Conservation (phyloP, 2,113 vertebrate species). For the Corythornis madagascariensis region DNA sequence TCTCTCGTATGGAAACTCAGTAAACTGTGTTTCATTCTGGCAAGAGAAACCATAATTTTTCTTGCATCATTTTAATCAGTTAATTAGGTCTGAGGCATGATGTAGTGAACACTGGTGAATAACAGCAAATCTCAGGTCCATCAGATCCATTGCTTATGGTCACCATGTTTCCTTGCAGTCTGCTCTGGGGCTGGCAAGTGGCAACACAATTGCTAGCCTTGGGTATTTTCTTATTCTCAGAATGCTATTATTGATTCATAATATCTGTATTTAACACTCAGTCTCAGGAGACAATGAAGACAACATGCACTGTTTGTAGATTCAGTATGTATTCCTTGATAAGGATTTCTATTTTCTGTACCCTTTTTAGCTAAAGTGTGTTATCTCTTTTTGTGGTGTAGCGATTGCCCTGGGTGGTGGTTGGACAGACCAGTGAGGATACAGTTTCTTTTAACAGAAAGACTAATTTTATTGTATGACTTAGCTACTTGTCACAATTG, state of each 20-base stretch:
- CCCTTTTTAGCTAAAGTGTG: background rate
- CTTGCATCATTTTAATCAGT: background rate
- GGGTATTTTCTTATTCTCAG: background rate
- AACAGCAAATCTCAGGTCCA: background rate
- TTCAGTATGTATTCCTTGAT: background rate
- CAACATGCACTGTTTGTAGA: background rate
- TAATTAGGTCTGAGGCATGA: background rate
- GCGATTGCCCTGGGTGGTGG: background rate
- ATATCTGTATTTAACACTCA: background rate
- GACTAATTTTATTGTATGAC: conserved; percentile 28
- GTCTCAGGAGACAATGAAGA: background rate
- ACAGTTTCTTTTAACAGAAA: conserved; percentile 30
- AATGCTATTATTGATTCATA: background rate
- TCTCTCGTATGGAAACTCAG: background rate
- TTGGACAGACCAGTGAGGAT: background rate
- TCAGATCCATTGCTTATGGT: background rate
- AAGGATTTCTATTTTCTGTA: background rate
- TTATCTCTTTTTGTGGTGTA: background rate
- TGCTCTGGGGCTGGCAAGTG: background rate
- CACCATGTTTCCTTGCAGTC: background rate
- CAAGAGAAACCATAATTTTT: background rate
- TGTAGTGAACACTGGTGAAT: background rate
- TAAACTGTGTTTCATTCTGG: background rate
- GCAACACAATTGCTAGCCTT: background rate
- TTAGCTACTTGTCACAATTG: background rate